These are phyloP conservation scores for Mormyrus lacerda DNA, from an alignment of 2,113 vertebrate genomes.

Conservation along the genomic window DNA sequence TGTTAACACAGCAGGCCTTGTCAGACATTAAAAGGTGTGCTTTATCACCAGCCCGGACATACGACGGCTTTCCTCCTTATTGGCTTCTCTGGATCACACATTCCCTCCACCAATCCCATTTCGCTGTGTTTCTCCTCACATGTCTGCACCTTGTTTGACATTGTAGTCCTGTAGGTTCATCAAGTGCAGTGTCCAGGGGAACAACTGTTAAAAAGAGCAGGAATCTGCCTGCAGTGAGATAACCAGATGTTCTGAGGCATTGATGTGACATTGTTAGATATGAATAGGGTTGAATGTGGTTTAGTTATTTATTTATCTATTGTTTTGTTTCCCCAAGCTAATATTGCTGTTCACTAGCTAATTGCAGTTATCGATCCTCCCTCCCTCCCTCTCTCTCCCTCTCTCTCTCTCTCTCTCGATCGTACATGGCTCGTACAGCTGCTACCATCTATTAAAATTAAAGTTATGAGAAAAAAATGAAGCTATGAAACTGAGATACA, in stretches of 20 bases:
- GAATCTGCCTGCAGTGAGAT: not conserved
- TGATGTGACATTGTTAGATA: not conserved
- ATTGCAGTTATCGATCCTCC: slow-evolving; percentile 1
- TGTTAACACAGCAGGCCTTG: slow-evolving; percentile 43
- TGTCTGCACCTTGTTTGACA: slow-evolving; percentile 10
- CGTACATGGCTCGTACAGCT: not conserved
- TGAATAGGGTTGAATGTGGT: not conserved
- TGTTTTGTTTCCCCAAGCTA: slow-evolving; percentile 3
- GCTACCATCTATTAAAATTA: not conserved
- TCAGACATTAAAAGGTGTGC: slow-evolving; percentile 50
- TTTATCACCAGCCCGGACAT: slow-evolving; percentile 25
- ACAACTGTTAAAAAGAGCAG: not conserved
- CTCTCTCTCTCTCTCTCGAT: not conserved
- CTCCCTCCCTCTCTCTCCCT: not conserved
- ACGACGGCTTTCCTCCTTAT: slow-evolving; percentile 13
- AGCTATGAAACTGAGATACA: not conserved
- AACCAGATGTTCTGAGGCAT: slow-evolving; percentile 14
- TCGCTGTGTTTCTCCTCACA: slow-evolving; percentile 15
- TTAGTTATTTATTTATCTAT: not conserved
- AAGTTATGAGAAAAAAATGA: not conserved
- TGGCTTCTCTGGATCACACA: slow-evolving; percentile 24
- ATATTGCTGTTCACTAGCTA: not conserved
- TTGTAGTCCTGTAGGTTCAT: not conserved
- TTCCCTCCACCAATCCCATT: slow-evolving; percentile 7
- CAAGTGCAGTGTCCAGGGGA: not conserved